Evolutionary conservation across 2,113 vertebrate genomes (phyloP), one percentile per base, ranked within the genome.

Genomic region (Zonotrichia leucophrys): DNA sequence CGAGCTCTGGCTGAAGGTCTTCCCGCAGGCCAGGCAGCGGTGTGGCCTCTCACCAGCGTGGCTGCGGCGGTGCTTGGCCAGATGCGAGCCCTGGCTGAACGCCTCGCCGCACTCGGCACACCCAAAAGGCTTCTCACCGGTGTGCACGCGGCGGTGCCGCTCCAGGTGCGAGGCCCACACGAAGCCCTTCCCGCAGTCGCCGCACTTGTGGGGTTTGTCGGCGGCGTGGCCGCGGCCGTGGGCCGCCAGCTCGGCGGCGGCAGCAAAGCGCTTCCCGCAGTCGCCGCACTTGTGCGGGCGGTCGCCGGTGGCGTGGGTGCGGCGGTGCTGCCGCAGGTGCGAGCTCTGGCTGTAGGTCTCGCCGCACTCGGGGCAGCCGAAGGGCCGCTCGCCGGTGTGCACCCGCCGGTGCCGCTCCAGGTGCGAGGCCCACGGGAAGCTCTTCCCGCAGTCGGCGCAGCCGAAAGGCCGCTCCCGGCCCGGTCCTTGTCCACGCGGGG

Each of bases 151-250:
- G 49, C 96, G 96, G 76, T 98, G 98, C 59, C 97, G 95, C 15
- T 97, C 97, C 91, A 98, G 37, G 82, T 98, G 97, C 7, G 98
- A 97, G 0, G 97, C 97, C 95, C 98, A 97, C 7, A 93, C 94
- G 1, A 98, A 98, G 12, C 97, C 93, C 67, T 98, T 98, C n/a
- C 98, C 98, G 0, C 98, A 98, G 25, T 98, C 97, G 11, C 64
- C 22, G 10, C 98, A 98, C 53, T 55, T 31, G 53, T 55, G 53
- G 18, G 53, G 53, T 31, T 55, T 55, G 53, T 55, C 18, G 3
- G 53, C 30, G 0, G 93, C 53, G 10, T 98, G 97, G 76, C 95
- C 70, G 1, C 93, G 93, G 39, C 83, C 67, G 13, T 97, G 97
- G 0, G 90, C 96, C 1, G 60, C 86, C 90, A 97, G 72, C 58